A percentile compares a stretch with the other conserved stretches of the same genome.
Evolutionary conservation across 2,888 invertebrate species (phyloP).

Genomic region (Leptinotarsa peninsularis): DNA sequence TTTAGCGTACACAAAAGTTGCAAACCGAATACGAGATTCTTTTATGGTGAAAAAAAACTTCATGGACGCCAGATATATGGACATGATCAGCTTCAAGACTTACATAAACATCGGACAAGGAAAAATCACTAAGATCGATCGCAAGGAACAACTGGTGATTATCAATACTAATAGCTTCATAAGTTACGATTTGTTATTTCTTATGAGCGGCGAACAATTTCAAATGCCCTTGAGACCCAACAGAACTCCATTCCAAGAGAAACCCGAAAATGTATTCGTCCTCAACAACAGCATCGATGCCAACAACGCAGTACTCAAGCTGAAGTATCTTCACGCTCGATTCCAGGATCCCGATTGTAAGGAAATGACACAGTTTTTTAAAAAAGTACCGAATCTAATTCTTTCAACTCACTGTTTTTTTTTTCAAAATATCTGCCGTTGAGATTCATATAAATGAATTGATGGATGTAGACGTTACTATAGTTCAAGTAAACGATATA

Average conservation of each 20-base stretch:
- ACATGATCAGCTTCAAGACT: conserved; percentile 71
- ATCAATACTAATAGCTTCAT: conserved; percentile 65
- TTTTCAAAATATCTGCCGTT: too few species aligned
- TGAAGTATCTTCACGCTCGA: conserved; percentile 47
- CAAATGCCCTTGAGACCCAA: conserved; percentile 66
- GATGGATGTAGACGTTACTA: too few species aligned
- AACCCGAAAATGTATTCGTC: conserved; percentile 73
- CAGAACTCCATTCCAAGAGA: conserved; percentile 54
- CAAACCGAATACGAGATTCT: conserved; percentile 61
- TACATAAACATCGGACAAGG: conserved; percentile 77
- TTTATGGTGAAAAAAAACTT: conserved; percentile 71
- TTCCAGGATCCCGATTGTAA: conserved; percentile 36
- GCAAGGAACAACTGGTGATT: conserved; percentile 72
- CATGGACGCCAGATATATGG: conserved; percentile 69
- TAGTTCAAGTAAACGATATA: too few species aligned
- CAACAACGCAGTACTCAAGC: conserved; percentile 64
- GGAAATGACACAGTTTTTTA: not conserved
- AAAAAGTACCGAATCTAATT: too few species aligned
- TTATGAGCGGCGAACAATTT: conserved; percentile 72
- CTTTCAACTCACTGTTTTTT: too few species aligned
- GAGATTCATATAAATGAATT: too few species aligned
- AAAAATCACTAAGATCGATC: conserved; percentile 64
- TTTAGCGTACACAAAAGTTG: conserved; percentile 63
- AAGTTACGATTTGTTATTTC: conserved; percentile 70
- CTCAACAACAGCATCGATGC: conserved; percentile 73